These are phyloP conservation scores for Cheirogaleus major DNA, from an alignment of 2,797 vertebrate species.

Conservation along the genomic window DNA sequence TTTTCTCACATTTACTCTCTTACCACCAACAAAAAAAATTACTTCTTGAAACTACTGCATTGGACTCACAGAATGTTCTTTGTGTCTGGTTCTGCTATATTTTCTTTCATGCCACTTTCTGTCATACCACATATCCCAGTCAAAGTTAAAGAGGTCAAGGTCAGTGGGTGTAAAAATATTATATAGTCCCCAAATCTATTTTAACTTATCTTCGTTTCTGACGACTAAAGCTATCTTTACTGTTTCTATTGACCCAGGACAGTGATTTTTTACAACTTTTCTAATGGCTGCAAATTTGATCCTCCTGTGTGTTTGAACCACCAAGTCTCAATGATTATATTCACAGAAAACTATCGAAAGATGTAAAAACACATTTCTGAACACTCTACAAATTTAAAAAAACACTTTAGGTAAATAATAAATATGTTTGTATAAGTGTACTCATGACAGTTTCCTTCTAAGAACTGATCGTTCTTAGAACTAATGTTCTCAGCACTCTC, in stretches of 20 bases:
- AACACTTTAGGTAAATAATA: not conserved
- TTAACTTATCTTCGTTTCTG: not conserved
- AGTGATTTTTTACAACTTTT: not conserved
- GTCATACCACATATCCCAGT: not conserved
- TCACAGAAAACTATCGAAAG: not conserved
- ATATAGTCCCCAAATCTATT: not conserved
- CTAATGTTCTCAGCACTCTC: not conserved
- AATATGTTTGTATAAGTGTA: not conserved
- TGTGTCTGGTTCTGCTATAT: not conserved
- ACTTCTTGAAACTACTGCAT: not conserved
- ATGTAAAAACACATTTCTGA: not conserved
- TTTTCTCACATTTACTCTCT: not conserved
- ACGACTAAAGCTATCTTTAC: not conserved
- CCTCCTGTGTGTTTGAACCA: not conserved
- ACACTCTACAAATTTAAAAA: not conserved
- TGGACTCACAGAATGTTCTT: not conserved
- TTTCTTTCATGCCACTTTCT: not conserved
- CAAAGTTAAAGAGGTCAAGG: not conserved
- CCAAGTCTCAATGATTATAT: not conserved
- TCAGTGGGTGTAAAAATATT: not conserved
- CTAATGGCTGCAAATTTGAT: not conserved
- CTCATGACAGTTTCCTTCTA: not conserved
- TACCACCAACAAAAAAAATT: not conserved
- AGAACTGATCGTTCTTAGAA: not conserved
- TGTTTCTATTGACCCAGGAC: not conserved